phyloP scores from a whole-genome alignment of 92 coral and sea anemone genomes.

The Isaurus tuberculatus region DNA sequence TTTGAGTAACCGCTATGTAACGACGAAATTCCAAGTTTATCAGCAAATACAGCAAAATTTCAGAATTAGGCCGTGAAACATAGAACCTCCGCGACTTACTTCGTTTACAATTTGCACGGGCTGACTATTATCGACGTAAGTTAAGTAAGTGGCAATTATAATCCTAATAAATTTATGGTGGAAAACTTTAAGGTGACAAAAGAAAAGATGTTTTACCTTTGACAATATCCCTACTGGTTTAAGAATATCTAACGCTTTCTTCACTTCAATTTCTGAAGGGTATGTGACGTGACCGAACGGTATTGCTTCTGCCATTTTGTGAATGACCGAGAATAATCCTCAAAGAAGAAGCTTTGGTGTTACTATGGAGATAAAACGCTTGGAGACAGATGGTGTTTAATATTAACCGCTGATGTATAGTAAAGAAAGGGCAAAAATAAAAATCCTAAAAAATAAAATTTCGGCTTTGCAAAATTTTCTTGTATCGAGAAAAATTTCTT shows the following conservation, averaged over 20 bases:
- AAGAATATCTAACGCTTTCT: conserved; percentile 82
- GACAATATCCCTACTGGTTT: conserved; percentile 89
- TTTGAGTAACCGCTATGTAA: neutral
- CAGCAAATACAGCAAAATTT: neutral
- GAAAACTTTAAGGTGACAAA: neutral
- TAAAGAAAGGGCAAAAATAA: neutral
- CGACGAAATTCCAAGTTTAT: neutral
- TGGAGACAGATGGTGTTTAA: neutral
- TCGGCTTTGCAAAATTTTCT: neutral
- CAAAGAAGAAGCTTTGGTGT: conserved; percentile 21
- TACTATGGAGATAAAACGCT: conserved; percentile 33
- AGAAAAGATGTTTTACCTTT: conserved; percentile 63
- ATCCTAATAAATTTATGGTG: conserved; percentile 2
- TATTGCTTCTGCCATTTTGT: conserved; percentile 32
- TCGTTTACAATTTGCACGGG: neutral
- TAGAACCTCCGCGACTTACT: neutral
- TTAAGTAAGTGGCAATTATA: conserved; percentile 6
- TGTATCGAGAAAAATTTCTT: too few species aligned
- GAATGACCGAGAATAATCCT: neutral
- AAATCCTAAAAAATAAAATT: neutral
- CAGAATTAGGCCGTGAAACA: neutral
- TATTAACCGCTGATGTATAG: neutral
- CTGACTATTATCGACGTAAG: neutral
- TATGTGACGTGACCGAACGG: conserved; percentile 54
- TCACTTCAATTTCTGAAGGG: conserved; percentile 80